Conservation (phyloP, 2,888 invertebrate genomes). For the Arrhopalites spinosus region DNA sequence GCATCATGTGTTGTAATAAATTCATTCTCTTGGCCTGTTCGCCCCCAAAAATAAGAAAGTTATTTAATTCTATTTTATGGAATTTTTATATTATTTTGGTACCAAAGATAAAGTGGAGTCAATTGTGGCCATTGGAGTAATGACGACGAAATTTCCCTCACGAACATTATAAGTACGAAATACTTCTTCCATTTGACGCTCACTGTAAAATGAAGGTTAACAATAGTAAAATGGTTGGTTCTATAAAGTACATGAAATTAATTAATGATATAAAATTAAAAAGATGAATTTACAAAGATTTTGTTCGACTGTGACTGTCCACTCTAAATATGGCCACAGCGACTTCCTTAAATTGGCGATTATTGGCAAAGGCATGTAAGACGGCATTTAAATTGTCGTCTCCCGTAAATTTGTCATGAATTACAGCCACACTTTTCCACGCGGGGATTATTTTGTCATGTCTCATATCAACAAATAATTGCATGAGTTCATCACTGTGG, state of each 20-base stretch:
- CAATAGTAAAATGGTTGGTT: background rate
- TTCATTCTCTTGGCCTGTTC: slow-evolving; percentile 68
- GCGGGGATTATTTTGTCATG: slow-evolving; percentile 54
- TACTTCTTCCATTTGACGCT: slow-evolving; percentile 49
- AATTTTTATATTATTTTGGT: too few relatives aligned
- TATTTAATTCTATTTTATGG: too few relatives aligned
- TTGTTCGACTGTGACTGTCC: slow-evolving; percentile 43
- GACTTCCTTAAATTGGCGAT: slow-evolving; percentile 33
- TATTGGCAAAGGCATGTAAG: slow-evolving; percentile 32
- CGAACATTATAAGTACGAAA: slow-evolving; percentile 36
- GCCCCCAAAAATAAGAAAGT: too few relatives aligned
- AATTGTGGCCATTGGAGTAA: slow-evolving; percentile 46
- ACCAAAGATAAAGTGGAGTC: slow-evolving; percentile 47
- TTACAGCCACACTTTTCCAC: slow-evolving; percentile 74
- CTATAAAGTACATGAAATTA: background rate
- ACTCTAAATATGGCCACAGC: slow-evolving; percentile 46
- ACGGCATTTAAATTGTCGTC: slow-evolving; percentile 43
- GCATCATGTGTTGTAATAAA: slow-evolving; percentile 73
- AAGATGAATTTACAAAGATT: slow-evolving; percentile 44
- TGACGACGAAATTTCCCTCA: slow-evolving; percentile 46
- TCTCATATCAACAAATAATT: slow-evolving; percentile 75
- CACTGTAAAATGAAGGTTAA: slow-evolving; percentile 31
- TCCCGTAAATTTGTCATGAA: slow-evolving; percentile 75
- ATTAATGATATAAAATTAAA: background rate
- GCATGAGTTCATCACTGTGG: slow-evolving; percentile 74